Conservation (phyloP, 2,113 vertebrate species). For the Dicrurus megarhynchus region DNA sequence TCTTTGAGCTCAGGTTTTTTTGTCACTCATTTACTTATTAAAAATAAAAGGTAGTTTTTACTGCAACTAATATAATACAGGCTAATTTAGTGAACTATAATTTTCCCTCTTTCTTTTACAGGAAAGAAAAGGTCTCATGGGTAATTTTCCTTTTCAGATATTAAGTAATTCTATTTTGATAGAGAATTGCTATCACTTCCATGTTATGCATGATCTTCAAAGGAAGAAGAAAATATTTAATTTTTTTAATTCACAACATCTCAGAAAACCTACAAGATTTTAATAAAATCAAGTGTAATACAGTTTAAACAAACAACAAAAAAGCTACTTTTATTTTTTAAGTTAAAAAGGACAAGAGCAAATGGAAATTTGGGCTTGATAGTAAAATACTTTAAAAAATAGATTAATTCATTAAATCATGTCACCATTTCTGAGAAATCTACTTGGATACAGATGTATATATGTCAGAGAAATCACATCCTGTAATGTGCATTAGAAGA, state of each 20-base stretch:
- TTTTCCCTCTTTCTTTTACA: neutral
- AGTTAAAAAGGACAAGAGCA: neutral
- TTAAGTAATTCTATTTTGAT: neutral
- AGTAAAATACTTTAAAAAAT: neutral
- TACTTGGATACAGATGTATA: neutral
- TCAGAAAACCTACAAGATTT: neutral
- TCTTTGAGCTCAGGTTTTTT: neutral
- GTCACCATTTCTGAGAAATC: neutral
- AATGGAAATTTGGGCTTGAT: neutral
- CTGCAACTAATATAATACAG: neutral
- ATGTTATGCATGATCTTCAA: neutral
- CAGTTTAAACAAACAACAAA: neutral
- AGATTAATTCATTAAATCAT: neutral
- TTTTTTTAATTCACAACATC: neutral
- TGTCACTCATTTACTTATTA: neutral
- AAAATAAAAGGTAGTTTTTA: neutral
- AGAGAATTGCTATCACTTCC: neutral
- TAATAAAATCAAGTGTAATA: neutral
- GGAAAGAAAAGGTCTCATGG: accelerated
- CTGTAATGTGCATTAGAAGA: neutral
- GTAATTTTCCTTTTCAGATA: neutral
- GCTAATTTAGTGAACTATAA: neutral
- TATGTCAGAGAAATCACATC: neutral
- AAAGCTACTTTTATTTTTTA: neutral
- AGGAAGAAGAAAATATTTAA: neutral